Conservation (phyloP, 2,888 invertebrate species). For the Bibio marci region DNA sequence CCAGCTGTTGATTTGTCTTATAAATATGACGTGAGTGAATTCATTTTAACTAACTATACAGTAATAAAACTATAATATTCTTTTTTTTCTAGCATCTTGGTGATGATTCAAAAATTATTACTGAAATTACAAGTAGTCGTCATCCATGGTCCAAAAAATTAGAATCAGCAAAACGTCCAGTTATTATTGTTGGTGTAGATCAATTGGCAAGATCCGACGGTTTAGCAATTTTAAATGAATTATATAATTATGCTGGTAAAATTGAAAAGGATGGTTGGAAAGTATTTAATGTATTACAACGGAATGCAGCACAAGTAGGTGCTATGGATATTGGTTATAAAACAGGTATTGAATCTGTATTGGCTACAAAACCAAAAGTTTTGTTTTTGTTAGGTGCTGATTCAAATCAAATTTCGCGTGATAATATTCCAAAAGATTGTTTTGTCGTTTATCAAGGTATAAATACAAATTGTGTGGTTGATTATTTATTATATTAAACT, state of each 20-base stretch:
- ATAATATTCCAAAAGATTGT: constrained; percentile 62
- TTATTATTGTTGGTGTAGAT: constrained; percentile 82
- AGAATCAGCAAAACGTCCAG: constrained; percentile 67
- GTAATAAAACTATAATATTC: constrained; percentile 3
- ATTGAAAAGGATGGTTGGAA: constrained; percentile 47
- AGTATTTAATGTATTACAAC: constrained; percentile 86
- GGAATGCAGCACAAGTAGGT: constrained; percentile 82
- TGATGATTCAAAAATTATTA: constrained; percentile 52
- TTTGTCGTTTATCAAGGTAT: constrained; percentile 78
- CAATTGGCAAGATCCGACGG: constrained; percentile 65
- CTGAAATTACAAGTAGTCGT: constrained; percentile 52
- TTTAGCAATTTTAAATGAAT: constrained; percentile 53
- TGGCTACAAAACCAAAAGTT: constrained; percentile 53
- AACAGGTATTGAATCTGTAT: constrained; percentile 43
- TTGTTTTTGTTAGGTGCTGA: constrained; percentile 92
- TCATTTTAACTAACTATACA: background rate
- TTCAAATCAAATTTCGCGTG: constrained; percentile 55
- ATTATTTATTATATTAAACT: no score
- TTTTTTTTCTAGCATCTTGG: constrained; percentile 55
- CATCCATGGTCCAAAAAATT: constrained; percentile 54
- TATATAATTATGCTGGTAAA: constrained; percentile 50
- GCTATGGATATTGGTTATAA: constrained; percentile 91
- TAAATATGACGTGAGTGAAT: constrained; percentile 52
- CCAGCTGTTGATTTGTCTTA: constrained; percentile 85
- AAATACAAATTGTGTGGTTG: background rate